These are phyloP conservation scores for Fundulus diaphanus DNA, from an alignment of 2,797 vertebrate genomes.

Conservation along the genomic window DNA sequence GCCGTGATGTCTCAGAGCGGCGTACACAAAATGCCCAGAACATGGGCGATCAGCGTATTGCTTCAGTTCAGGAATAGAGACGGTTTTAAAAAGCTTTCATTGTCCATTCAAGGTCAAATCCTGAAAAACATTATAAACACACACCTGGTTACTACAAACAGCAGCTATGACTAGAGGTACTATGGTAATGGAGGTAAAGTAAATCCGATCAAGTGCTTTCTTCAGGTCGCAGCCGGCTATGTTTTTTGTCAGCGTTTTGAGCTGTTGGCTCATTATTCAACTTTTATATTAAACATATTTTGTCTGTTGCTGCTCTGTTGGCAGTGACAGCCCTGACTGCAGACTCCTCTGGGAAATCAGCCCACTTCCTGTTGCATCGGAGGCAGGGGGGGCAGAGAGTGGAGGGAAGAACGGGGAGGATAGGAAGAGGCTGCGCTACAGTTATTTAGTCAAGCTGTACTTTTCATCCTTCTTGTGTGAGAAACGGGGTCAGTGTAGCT, in stretches of 20 bases:
- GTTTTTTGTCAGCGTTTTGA: slow-evolving; percentile 41
- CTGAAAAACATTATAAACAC: neutral
- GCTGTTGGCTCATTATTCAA: slow-evolving; percentile 42
- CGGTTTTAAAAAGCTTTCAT: neutral
- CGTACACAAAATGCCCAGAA: neutral
- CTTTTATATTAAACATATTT: slow-evolving; percentile 55
- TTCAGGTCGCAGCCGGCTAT: slow-evolving; percentile 23
- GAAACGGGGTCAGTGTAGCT: slow-evolving; percentile 65
- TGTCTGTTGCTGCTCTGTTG: slow-evolving; percentile 54
- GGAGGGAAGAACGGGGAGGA: slow-evolving; percentile 25
- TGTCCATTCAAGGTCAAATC: neutral
- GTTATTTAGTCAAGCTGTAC: slow-evolving; percentile 58
- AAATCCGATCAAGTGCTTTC: slow-evolving; percentile 2
- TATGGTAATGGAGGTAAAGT: neutral
- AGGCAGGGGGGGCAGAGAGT: slow-evolving; percentile 54
- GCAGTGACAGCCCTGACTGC: slow-evolving; percentile 61
- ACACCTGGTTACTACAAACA: neutral
- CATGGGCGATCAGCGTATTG: neutral
- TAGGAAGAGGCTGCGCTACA: slow-evolving; percentile 45
- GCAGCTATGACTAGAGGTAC: neutral
- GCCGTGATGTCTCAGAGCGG: neutral
- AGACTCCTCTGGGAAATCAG: slow-evolving; percentile 76
- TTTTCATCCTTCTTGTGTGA: slow-evolving; percentile 51
- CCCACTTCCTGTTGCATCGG: slow-evolving; percentile 66
- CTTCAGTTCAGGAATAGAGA: neutral